Evolutionary conservation across 2,113 vertebrate species (phyloP), one percentile per base, ranked within the genome.

Genomic region (Elephantulus edwardii): DNA sequence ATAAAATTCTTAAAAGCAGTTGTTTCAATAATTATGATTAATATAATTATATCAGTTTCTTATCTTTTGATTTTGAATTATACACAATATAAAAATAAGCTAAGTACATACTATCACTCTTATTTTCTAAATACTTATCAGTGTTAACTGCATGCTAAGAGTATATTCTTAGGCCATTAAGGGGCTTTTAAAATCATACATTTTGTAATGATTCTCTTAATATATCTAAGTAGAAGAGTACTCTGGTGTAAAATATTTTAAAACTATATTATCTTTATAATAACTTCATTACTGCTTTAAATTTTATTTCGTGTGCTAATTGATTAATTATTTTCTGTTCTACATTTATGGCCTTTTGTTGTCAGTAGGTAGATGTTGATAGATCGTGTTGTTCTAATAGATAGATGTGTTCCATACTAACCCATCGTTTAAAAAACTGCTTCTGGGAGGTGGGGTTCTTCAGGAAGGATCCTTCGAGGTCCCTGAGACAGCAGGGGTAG

Each of bases 61-160:
- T 86, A 66, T 66, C 4, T 76, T 90, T 95, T 14, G 11, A 56
- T 86, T 83, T 71, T 71, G 28, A 91, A 75, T 92, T 38, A 79
- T 79, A n/a, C 16, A 90, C 77, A 81, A 86, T 91, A 77, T 72
- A 81, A 90, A 83, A 92, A 71, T 77, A 79, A 82, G 71, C 52
- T 35, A 35, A 77, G 44, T 17, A 44, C 52, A 81, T 76, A 62
- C 42, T 78, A 76, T 56, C 71, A 66, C 35, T 66, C n/a, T n/a
- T n/a, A 48, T 64, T 58, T 38, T 54, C 24, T 48, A 82, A 52
- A 38, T 70, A 86, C 44, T 79, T 89, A 75, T 2, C 83, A 42
- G 60, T 91, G 10, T 83, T 93, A 77, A n/a, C 40, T 94, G 77
- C 80, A 62, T 86, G 92, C 44, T 66, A 62, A 72, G 13, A 77